phyloP scores from a whole-genome alignment of 2,797 vertebrate species.

The Esox lucius region DNA sequence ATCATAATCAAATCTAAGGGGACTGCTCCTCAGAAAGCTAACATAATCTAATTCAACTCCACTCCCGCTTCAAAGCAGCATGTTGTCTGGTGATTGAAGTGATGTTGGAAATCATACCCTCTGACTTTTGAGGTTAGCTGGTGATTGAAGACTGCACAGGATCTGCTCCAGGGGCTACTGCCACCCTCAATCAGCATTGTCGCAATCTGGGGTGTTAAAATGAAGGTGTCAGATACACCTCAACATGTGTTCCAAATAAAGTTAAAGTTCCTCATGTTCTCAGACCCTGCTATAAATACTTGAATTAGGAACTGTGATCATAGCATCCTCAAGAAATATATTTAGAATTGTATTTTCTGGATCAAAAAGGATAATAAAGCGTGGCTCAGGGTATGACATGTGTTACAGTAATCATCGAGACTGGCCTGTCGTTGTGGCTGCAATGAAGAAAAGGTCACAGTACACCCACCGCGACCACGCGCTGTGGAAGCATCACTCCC shows the following conservation, averaged over 20 bases:
- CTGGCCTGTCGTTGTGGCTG: too few relatives aligned
- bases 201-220: slow-evolving; percentile 20
- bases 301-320: slow-evolving; percentile 5
- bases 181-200: slow-evolving; percentile 31
- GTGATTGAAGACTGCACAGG: slow-evolving; percentile 45
- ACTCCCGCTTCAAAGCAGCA: slow-evolving; percentile 71
- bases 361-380: too few relatives aligned
- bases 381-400: too few relatives aligned
- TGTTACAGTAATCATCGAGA: too few relatives aligned
- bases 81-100: slow-evolving; percentile 64
- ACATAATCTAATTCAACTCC: slow-evolving; percentile 69
- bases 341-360: neutral
- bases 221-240: slow-evolving; percentile 32
- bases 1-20: slow-evolving; percentile 71
- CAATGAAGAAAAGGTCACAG: too few relatives aligned
- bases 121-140: slow-evolving; percentile 54
- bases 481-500: too few relatives aligned
- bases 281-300: slow-evolving; percentile 15
- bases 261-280: neutral
- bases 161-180: slow-evolving; percentile 45
- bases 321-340: neutral
- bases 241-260: slow-evolving; percentile 15
- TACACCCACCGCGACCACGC: too few relatives aligned
- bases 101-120: slow-evolving; percentile 59
- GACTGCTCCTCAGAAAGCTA: slow-evolving; percentile 61